These are phyloP conservation scores for Argyrosomus japonicus DNA, from an alignment of 2,113 vertebrate species.

Conservation along the genomic window DNA sequence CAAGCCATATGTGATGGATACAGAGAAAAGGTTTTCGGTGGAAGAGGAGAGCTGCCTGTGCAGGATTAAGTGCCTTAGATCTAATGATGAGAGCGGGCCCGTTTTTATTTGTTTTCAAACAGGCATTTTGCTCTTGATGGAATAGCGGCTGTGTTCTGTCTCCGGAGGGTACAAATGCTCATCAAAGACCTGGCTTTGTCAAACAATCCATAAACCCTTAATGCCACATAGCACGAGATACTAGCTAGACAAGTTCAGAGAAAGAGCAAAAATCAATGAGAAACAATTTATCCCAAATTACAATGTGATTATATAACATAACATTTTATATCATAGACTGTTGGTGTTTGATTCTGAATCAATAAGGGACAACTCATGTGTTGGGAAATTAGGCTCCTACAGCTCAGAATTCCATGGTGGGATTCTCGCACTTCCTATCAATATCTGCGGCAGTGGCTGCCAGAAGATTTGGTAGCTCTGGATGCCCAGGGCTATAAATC, in stretches of 20 bases:
- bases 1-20: constrained; percentile 68
- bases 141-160: constrained; percentile 55
- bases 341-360: constrained; percentile 21
- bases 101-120: constrained; percentile 79
- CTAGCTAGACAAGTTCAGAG: constrained; percentile 46
- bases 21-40: constrained; percentile 56
- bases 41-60: constrained; percentile 52
- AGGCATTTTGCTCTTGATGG: constrained; percentile 71
- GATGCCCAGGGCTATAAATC: constrained; percentile 80
- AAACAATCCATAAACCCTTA: constrained; percentile 69
- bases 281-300: constrained; percentile 59
- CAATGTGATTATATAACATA: constrained; percentile 54
- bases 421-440: constrained; percentile 69
- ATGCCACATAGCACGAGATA: constrained; percentile 50
- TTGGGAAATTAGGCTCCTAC: constrained; percentile 45
- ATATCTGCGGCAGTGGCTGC: constrained; percentile 74
- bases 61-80: constrained; percentile 79
- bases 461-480: constrained; percentile 81
- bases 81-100: constrained; percentile 73
- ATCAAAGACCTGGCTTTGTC: constrained; percentile 74
- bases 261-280: constrained; percentile 59
- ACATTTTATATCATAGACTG: constrained; percentile 40
- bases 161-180: constrained; percentile 71
- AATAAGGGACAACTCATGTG: constrained; percentile 53
- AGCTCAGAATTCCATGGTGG: constrained; percentile 72